Base-by-base conservation (phyloP, 2,888 invertebrate species). In the Margaritifera margaritifera region DNA sequence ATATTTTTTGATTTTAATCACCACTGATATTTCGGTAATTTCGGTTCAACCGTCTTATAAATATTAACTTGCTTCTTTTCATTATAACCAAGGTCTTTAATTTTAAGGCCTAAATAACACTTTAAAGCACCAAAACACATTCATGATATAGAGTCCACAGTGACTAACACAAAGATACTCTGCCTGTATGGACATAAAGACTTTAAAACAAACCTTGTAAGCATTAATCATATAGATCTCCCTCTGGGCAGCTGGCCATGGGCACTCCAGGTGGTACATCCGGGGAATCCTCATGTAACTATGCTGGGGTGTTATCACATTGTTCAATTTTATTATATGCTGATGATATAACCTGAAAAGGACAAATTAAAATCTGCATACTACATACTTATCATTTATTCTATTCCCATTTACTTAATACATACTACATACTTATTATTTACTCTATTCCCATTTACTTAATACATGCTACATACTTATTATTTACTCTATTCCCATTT, bases 161-260 rank as follows among this genome's bases (percentile, higher is more conserved):
- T n/a, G n/a, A n/a, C n/a, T n/a, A 42, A 42, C 42, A 42, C 42
- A 42, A 42, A 42, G 42, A 8, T 11, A 42, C 11, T 42, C 11
- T 8, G 42, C 42, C 11, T 11, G 11, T 11, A 42, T 11, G 42
- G 42, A 42, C 11, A 42, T 42, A 42, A 11, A 42, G 42, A 42
- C 42, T 42, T 42, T 0, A 42, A 42, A 27, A 54, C 70, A 76
- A 77, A 90, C 90, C 86, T 95, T 94, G 90, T 95, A 97, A 15
- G 96, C 96, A 77, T 96, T 94, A 88, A 98, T 94, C 79, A 95
- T 94, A 55, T 94, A 92, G 67, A 99, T 93, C 86, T 96, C 96
- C 64, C 94, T 93, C 91, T 98, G 98, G 57, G 98, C 98, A 85
- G 96, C 95, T 52, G 96, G 94, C 98, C 96, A 99, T 22, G 98